Evolutionary conservation across 2,113 vertebrate genomes (phyloP).

Genomic region (Actinemys pallida): DNA sequence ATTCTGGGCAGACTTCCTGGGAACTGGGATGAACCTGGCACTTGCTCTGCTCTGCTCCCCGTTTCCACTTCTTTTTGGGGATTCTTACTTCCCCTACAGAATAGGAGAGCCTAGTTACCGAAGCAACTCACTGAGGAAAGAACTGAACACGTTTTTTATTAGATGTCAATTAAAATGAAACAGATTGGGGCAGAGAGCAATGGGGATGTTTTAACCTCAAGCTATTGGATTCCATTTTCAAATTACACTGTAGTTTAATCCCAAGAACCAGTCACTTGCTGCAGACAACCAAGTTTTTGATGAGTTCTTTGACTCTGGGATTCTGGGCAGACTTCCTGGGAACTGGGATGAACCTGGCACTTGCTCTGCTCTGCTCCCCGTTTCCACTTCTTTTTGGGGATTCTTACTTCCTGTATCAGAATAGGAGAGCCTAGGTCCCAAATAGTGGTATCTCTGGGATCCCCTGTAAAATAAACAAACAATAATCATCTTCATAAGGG

Average conservation of each 20-base stretch:
- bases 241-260: conserved; percentile 64
- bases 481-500: not conserved
- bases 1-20: not conserved
- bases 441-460: not conserved
- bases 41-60: not conserved
- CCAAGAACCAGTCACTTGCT: not conserved
- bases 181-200: not conserved
- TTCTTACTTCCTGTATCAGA: not conserved
- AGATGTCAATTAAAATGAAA: conserved; percentile 54
- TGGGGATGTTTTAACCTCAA: conserved; percentile 35
- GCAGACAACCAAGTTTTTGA: conserved; percentile 33
- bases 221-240: conserved; percentile 54
- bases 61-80: not conserved
- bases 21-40: not conserved
- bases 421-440: not conserved
- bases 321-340: not conserved
- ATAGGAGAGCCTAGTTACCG: not conserved
- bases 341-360: not conserved
- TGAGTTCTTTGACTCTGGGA: conserved; percentile 36
- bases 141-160: conserved; percentile 22
- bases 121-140: not conserved
- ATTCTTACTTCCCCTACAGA: not conserved
- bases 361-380: not conserved
- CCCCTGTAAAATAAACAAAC: not conserved
- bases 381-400: not conserved